Conservation (phyloP, 37 sponge, comb jelly and placozoan species). For the Hexactinellida sp. region DNA sequence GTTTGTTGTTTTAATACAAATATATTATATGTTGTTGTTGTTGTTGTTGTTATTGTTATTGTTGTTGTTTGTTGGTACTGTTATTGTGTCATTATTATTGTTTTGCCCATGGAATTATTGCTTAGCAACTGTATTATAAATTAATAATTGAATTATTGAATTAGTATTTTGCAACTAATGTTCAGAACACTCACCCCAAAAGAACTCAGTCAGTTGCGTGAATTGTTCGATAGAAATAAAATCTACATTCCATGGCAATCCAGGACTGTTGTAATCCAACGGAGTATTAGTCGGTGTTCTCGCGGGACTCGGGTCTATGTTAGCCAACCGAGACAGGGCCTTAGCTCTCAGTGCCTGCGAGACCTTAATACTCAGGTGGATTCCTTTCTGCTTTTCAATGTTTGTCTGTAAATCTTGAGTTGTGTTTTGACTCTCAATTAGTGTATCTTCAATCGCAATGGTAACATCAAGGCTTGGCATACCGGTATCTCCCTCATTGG, state of each 20-base stretch:
- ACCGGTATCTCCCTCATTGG: background rate
- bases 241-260: background rate
- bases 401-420: background rate
- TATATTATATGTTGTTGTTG: no score
- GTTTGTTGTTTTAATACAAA: no score
- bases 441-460: background rate
- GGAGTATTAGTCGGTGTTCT: background rate
- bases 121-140: no score
- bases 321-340: background rate
- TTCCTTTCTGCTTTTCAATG: background rate
- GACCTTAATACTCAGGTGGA: background rate
- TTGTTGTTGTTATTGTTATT: no score
- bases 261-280: background rate
- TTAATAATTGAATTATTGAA: no score
- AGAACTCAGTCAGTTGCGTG: background rate
- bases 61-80: no score
- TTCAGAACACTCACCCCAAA: background rate
- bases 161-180: background rate
- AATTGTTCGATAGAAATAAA: background rate
- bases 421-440: background rate
- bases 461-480: background rate
- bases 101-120: no score
- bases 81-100: no score
- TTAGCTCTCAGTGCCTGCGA: background rate
- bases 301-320: background rate